A percentile compares a stretch with the other conserved stretches of the same genome.
These are phyloP conservation scores for Cryptotis parvus DNA, from an alignment of 2,113 vertebrate genomes.

Conservation along the genomic window DNA sequence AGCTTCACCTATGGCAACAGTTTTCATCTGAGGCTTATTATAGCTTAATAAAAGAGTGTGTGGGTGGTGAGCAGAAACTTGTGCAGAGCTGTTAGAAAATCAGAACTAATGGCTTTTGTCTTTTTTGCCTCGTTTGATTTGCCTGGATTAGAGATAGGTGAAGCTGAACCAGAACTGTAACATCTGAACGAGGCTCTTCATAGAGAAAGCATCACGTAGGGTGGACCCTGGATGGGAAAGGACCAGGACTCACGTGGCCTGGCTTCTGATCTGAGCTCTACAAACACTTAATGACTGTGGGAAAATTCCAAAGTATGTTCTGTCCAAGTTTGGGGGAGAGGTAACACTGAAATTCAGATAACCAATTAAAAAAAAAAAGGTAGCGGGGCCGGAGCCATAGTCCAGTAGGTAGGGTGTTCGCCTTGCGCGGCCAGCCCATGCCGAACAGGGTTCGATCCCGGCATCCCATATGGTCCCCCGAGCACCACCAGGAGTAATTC, in stretches of 20 bases:
- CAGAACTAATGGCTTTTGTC: constrained; percentile 65
- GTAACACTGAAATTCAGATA: too few species aligned
- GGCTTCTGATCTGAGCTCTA: background rate
- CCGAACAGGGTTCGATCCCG: too few species aligned
- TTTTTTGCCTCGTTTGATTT: constrained; percentile 60
- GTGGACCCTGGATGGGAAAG: background rate
- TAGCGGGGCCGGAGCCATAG: too few species aligned
- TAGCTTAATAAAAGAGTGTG: constrained; percentile 86
- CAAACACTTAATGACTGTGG: background rate
- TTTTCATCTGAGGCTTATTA: constrained; percentile 84
- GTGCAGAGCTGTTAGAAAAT: constrained; percentile 58
- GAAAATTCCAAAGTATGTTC: background rate
- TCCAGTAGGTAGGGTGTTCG: too few species aligned
- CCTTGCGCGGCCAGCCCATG: too few species aligned
- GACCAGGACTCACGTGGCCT: background rate
- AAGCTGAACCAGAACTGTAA: background rate
- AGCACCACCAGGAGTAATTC: too few species aligned
- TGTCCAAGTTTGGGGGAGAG: background rate
- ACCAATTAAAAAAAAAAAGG: too few species aligned
- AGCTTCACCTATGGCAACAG: constrained; percentile 85
- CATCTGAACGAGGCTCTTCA: too few species aligned
- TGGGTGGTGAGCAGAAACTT: constrained; percentile 80
- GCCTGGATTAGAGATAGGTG: background rate
- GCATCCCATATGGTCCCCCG: too few species aligned
- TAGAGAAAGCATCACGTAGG: background rate